A percentile compares a stretch with the other conserved stretches of the same genome.
phyloP scores from a whole-genome alignment of 1,140 invertebrate species.

The Magallana angulata region DNA sequence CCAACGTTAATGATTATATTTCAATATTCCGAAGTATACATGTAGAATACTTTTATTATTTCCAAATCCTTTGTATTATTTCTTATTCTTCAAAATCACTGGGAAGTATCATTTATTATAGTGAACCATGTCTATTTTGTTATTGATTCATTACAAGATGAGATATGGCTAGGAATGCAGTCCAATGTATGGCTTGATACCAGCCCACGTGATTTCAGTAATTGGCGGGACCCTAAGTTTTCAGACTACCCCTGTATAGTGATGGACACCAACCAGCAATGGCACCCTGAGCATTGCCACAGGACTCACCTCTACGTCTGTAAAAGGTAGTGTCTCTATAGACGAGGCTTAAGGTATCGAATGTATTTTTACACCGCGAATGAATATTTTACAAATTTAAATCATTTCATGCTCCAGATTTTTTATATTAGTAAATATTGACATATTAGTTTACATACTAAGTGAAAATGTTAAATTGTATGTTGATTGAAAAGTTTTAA shows the following conservation, averaged over 20 bases:
- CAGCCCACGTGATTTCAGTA: not conserved
- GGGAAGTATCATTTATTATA: too few relatives aligned
- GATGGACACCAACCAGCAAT: not conserved
- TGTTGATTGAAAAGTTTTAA: too few relatives aligned
- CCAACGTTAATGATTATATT: too few relatives aligned
- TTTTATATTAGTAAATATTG: too few relatives aligned
- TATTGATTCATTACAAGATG: not conserved
- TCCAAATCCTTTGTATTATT: not conserved
- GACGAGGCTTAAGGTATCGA: too few relatives aligned
- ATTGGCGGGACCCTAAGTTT: not conserved
- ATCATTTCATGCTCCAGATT: too few relatives aligned
- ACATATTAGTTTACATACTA: too few relatives aligned
- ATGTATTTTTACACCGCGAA: too few relatives aligned
- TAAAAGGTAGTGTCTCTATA: not conserved
- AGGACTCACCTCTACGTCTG: not conserved
- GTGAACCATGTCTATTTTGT: not conserved
- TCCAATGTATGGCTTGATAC: not conserved
- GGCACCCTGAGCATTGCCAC: not conserved
- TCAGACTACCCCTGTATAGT: not conserved
- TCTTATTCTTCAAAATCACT: not conserved
- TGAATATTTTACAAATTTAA: too few relatives aligned
- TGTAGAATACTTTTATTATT: not conserved
- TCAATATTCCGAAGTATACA: too few relatives aligned
- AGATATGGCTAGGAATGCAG: not conserved
- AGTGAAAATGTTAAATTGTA: too few relatives aligned